Evolutionary conservation across 2,113 vertebrate species (phyloP).

Genomic region (Macaca mulatta): DNA sequence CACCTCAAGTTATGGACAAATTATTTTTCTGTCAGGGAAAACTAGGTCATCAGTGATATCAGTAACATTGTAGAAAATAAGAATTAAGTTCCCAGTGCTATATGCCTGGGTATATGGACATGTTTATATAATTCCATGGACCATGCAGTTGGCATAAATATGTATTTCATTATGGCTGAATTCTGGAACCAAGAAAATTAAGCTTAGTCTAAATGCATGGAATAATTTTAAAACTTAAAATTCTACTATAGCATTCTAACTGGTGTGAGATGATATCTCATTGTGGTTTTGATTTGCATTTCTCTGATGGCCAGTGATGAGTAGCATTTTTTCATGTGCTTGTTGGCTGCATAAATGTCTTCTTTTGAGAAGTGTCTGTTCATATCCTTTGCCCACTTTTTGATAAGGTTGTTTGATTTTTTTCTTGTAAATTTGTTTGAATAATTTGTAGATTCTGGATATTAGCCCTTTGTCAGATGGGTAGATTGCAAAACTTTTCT

Average conservation of each 20-base stretch:
- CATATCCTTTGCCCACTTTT: no score
- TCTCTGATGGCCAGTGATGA: no score
- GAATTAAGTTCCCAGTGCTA: not conserved
- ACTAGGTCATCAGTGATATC: not conserved
- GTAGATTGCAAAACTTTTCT: no score
- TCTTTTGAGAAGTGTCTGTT: no score
- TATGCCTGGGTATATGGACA: not conserved
- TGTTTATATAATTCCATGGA: not conserved
- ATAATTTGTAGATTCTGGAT: no score
- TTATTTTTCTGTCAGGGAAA: not conserved
- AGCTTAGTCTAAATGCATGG: not conserved
- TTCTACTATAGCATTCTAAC: not conserved
- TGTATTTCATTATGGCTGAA: not conserved
- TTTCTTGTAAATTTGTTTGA: no score
- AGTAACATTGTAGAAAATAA: not conserved
- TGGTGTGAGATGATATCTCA: no score
- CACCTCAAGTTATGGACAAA: not conserved
- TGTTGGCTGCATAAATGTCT: no score
- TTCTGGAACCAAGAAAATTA: not conserved
- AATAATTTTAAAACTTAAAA: not conserved
- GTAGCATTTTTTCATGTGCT: no score
- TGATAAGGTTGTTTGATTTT: no score
- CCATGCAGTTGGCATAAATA: not conserved
- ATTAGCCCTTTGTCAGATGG: no score
- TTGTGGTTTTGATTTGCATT: no score